Conservation (phyloP, 2,113 vertebrate genomes). For the Dipodomys stephensi region DNA sequence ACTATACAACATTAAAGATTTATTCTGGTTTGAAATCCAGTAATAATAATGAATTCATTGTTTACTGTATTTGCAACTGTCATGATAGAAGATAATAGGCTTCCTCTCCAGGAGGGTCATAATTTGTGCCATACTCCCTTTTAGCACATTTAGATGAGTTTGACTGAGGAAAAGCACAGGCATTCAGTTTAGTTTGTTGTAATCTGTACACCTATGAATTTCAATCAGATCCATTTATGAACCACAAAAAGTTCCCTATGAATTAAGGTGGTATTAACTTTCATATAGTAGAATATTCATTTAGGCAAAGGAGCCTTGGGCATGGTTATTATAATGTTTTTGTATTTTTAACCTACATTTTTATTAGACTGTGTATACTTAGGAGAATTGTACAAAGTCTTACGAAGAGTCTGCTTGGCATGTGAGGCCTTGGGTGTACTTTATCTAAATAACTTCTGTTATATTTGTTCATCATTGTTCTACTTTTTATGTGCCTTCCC, state of each 20-base stretch:
- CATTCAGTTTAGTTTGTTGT: constrained; percentile 51
- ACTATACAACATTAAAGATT: constrained; percentile 35
- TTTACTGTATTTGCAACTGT: constrained; percentile 48
- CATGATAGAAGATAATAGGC: constrained; percentile 32
- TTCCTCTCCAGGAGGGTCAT: not conserved
- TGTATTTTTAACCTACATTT: constrained; percentile 17
- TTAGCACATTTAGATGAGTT: constrained; percentile 34
- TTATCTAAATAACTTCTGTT: constrained; percentile 53
- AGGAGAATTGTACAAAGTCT: constrained; percentile 43
- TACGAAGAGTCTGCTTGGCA: constrained; percentile 69
- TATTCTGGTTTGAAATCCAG: constrained; percentile 56
- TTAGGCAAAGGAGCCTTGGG: not conserved
- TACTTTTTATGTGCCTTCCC: no score
- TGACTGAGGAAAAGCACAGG: constrained; percentile 39
- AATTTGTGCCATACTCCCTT: constrained; percentile 11
- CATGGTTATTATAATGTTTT: constrained; percentile 44
- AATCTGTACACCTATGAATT: constrained; percentile 9
- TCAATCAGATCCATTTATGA: constrained; percentile 41
- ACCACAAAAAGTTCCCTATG: constrained; percentile 34
- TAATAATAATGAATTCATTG: constrained; percentile 62
- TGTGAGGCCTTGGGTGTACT: constrained; percentile 35
- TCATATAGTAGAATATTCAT: not conserved
- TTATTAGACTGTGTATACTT: constrained; percentile 20
- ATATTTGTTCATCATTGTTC: no score
- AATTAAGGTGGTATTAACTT: not conserved